These are phyloP conservation scores for Tenebrio molitor DNA, from an alignment of 1,140 invertebrate genomes.

Conservation along the genomic window DNA sequence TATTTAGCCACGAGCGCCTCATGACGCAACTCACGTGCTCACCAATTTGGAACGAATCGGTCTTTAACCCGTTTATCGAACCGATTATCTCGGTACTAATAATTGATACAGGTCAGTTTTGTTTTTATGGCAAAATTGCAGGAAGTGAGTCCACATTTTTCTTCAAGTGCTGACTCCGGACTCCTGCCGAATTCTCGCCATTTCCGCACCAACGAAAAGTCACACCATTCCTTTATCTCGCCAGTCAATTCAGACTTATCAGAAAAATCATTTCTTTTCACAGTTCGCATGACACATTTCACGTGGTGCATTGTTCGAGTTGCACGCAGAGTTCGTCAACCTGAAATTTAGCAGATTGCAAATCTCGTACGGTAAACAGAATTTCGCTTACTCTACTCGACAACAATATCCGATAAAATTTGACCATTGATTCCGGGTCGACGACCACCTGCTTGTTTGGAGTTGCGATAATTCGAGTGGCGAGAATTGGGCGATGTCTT, in stretches of 20 bases:
- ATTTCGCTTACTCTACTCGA: constrained; percentile 24
- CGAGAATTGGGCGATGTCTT: too few species aligned
- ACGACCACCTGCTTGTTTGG: constrained; percentile 6
- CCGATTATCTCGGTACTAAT: background rate
- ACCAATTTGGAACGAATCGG: constrained; percentile 22
- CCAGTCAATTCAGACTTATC: too few species aligned
- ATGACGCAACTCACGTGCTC: constrained; percentile 19
- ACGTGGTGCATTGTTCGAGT: constrained; percentile 14
- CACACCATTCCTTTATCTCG: too few species aligned
- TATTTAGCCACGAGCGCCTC: background rate
- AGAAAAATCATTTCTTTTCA: too few species aligned
- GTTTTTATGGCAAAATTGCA: background rate
- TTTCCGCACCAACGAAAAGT: too few species aligned
- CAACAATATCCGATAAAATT: constrained; percentile 26
- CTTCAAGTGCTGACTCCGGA: too few species aligned
- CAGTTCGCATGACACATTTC: background rate
- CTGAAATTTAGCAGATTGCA: constrained; percentile 30
- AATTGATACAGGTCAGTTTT: constrained; percentile 34
- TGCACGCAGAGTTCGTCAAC: constrained; percentile 5
- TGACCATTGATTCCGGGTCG: constrained; percentile 28
- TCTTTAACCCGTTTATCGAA: constrained; percentile 23
- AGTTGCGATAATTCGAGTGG: too few species aligned
- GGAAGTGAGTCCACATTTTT: too few species aligned
- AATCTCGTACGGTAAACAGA: constrained; percentile 9
- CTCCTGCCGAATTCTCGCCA: too few species aligned